Base-by-base conservation (phyloP, 2,797 vertebrate species). In the Knipowitschia caucasica region DNA sequence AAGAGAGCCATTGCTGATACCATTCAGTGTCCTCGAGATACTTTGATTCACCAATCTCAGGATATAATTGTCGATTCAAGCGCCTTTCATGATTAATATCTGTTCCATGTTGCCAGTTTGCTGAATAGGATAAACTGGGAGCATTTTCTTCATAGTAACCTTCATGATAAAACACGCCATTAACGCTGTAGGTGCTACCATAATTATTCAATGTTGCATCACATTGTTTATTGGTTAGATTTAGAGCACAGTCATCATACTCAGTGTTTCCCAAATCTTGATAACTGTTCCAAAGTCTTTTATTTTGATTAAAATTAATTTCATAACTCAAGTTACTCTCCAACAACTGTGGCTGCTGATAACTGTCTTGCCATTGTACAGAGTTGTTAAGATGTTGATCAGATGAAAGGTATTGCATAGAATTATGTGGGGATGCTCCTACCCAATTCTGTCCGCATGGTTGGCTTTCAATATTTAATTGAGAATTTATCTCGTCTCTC, bases 1-100 rank as follows among this genome's bases (percentile, higher is more conserved):
- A 89, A 49, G 86, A 77, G 53, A 96, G 89, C 96, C 95, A 98
- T 57, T 95, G 92, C 52, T 94, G 92, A 77, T 94, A 95, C 76
- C 94, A 95, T 81, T 87, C 92, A 54, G 78, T 82, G 44, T 93
- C 91, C 64, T 89, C 87, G 9, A 93, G 88, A 68, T 92, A 92
- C 30, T 77, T 21, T 29, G 84, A 75, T 25, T 87, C 92, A 57
- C 92, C 89, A 4, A 73, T 63, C 64, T 89, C 91, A 67, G 52
- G 75, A 65, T 89, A 87, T 62, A 64, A 82, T 44, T 86, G 52
- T 63, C 40, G 60, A 45, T 62, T 78, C 2, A 73, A 55, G 71
- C 50, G 73, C 70, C 49, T 76, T 40, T 87, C 63, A 62, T 91
- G 88, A 61, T 83, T 86, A 25, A 77, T 70, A 4, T 90, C 69